A percentile compares a stretch with the other conserved stretches of the same genome.
phyloP scores from a whole-genome alignment of 2,888 invertebrate species.

The Pseudoips prasinana region DNA sequence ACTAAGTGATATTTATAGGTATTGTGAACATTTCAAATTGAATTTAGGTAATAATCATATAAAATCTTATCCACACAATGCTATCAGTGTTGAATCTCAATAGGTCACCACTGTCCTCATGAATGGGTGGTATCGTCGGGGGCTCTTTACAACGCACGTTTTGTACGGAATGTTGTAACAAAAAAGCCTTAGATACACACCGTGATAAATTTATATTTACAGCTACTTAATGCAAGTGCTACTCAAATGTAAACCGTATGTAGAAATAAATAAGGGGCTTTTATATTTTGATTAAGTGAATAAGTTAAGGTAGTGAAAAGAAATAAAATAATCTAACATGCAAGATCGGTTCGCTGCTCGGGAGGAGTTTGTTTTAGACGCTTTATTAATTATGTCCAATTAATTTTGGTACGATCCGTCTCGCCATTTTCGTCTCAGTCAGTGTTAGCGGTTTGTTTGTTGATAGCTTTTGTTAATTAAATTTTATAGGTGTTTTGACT shows the following conservation, averaged over 20 bases:
- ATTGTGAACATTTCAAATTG: no score
- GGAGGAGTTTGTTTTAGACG: conserved; percentile 74
- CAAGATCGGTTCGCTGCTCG: conserved; percentile 66
- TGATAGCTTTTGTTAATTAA: conserved; percentile 23
- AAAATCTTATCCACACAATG: conserved; percentile 48
- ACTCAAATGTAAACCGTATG: conserved; percentile 37
- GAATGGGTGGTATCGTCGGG: conserved; percentile 81
- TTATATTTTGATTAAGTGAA: conserved; percentile 8
- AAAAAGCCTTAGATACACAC: conserved; percentile 79
- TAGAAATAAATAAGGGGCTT: conserved; percentile 6
- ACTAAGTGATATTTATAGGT: neutral
- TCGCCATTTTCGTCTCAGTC: conserved; percentile 60
- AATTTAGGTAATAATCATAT: no score
- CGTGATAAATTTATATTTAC: conserved; percentile 57
- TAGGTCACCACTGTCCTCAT: conserved; percentile 80
- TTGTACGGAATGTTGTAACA: conserved; percentile 80
- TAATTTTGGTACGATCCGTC: conserved; percentile 70
- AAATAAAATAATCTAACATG: conserved; percentile 70
- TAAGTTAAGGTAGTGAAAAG: conserved; percentile 36
- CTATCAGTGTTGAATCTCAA: conserved; percentile 64
- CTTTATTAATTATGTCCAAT: conserved; percentile 81
- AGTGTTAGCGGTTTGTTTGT: conserved; percentile 39
- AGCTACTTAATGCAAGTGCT: conserved; percentile 12
- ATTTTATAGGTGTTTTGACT: conserved; percentile 12
- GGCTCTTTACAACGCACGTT: conserved; percentile 79